phyloP scores from a whole-genome alignment of 2,797 vertebrate species.

The Sebastes baramenuke region DNA sequence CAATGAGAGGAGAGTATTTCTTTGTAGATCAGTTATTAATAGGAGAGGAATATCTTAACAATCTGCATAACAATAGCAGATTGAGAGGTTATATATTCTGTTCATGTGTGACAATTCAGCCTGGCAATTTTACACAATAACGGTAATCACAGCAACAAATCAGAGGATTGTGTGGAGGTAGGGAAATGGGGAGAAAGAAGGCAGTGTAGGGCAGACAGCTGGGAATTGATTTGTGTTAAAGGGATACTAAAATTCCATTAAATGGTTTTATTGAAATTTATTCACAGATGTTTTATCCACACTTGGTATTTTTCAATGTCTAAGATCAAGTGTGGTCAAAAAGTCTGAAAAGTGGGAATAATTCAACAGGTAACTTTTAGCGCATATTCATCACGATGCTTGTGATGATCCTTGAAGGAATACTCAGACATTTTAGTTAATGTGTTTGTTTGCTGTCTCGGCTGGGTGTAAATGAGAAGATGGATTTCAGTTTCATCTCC shows the following conservation, averaged over 20 bases:
- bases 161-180: neutral
- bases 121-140: neutral
- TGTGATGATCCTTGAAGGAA: neutral
- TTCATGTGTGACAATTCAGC: neutral
- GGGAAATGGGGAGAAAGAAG: neutral
- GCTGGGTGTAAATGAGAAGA: neutral
- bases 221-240: constrained; percentile 4
- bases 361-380: neutral
- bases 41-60: neutral
- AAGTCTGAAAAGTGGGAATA: neutral
- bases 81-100: neutral
- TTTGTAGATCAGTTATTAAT: neutral
- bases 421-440: neutral
- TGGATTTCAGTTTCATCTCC: constrained; percentile 34
- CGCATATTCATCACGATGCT: neutral
- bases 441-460: constrained; percentile 10
- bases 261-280: constrained; percentile 1
- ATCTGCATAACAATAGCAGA: neutral
- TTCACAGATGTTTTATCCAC: constrained; percentile 1
- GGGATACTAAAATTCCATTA: constrained; percentile 4
- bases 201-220: neutral
- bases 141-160: constrained; percentile 5
- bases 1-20: neutral
- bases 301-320: neutral
- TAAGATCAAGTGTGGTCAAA: neutral